phyloP scores from a whole-genome alignment of 2,888 invertebrate species.

The Uropetala carovei region DNA sequence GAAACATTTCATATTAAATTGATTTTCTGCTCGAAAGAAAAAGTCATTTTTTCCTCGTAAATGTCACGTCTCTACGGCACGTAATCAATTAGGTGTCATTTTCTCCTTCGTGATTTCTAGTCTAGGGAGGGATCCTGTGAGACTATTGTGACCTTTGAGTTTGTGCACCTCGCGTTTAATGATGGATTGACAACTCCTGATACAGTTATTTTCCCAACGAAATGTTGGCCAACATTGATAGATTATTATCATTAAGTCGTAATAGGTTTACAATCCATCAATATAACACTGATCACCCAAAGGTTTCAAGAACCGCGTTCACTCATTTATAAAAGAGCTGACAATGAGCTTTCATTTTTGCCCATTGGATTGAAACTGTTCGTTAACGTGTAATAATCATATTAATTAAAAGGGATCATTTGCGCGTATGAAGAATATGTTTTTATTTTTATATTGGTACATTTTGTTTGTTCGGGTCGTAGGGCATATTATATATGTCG shows the following conservation, averaged over 20 bases:
- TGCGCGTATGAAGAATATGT: too few relatives aligned
- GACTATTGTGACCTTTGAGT: slow-evolving; percentile 19
- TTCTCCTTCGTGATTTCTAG: slow-evolving; percentile 1
- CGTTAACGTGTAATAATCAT: too few relatives aligned
- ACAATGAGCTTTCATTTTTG: too few relatives aligned
- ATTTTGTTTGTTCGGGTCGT: too few relatives aligned
- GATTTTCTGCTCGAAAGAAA: not conserved
- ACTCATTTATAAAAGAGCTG: too few relatives aligned
- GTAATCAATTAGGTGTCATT: slow-evolving; percentile 32
- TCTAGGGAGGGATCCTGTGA: not conserved
- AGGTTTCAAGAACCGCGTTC: not conserved
- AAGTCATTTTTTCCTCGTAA: not conserved
- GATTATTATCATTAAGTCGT: not conserved
- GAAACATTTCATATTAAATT: not conserved
- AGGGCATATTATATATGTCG: too few relatives aligned
- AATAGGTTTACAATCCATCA: not conserved
- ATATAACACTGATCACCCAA: not conserved
- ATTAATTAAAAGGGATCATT: too few relatives aligned
- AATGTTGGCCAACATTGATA: not conserved
- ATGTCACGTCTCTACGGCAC: slow-evolving; percentile 11
- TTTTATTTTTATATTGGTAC: too few relatives aligned
- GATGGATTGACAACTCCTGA: slow-evolving; percentile 8
- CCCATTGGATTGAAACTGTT: too few relatives aligned
- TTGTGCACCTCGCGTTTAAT: not conserved
- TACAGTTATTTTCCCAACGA: not conserved